Percentiles rank a stretch among this genome's conserved stretches.
These are phyloP conservation scores for Pteromalus puparum DNA, from an alignment of 1,140 invertebrate species.

Conservation along the genomic window DNA sequence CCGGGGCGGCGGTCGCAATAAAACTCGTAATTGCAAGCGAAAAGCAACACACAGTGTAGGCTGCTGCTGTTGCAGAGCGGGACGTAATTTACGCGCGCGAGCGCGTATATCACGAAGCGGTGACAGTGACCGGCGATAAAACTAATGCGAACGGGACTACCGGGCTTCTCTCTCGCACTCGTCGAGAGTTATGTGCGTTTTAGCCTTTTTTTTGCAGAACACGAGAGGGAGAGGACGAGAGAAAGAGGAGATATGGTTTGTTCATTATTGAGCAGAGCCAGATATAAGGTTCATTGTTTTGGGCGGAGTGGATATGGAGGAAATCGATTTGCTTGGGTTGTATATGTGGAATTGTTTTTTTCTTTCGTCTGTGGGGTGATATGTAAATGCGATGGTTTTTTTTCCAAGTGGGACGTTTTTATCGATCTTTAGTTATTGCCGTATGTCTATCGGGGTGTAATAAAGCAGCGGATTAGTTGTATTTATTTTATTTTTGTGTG, in stretches of 20 bases:
- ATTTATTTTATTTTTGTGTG: too few relatives aligned
- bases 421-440: too few relatives aligned
- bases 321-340: conserved; percentile 34
- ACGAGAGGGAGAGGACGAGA: background rate
- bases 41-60: conserved; percentile 19
- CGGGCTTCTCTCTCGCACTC: conserved; percentile 12
- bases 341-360: background rate
- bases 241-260: too few relatives aligned
- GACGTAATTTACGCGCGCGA: conserved; percentile 34
- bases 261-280: background rate
- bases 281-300: background rate
- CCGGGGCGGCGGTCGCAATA: conserved; percentile 17
- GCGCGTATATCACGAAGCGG: conserved; percentile 43
- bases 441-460: too few relatives aligned
- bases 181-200: background rate
- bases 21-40: conserved; percentile 40
- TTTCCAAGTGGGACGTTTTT: too few relatives aligned
- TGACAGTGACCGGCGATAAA: conserved; percentile 47
- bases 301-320: too few relatives aligned
- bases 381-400: too few relatives aligned
- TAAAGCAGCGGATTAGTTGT: too few relatives aligned
- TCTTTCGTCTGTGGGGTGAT: too few relatives aligned
- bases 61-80: background rate
- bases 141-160: conserved; percentile 44
- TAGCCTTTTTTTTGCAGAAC: background rate